phyloP scores from a whole-genome alignment of 2,113 vertebrate genomes.

The Gallinago jamesoni region DNA sequence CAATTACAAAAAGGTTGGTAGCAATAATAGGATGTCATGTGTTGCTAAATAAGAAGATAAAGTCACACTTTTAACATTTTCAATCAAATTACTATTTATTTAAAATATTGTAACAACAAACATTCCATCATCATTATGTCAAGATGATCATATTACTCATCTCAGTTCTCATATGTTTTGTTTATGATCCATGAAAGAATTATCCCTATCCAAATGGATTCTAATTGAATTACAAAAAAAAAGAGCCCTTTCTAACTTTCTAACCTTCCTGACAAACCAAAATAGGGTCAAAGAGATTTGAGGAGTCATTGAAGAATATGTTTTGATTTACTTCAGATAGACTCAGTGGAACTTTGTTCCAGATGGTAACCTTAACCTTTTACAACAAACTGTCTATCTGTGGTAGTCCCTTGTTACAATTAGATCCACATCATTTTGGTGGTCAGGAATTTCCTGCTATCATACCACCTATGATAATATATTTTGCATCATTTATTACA shows the following conservation, averaged over 20 bases:
- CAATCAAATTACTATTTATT: neutral
- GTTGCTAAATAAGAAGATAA: neutral
- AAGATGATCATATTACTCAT: neutral
- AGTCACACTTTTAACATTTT: neutral
- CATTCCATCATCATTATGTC: slow-evolving; percentile 1
- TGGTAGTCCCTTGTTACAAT: neutral
- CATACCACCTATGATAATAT: neutral
- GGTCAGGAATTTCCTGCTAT: slow-evolving; percentile 31
- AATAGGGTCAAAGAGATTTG: slow-evolving; percentile 41
- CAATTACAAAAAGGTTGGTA: neutral
- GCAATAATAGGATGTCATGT: neutral
- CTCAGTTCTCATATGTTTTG: neutral
- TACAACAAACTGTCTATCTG: slow-evolving; percentile 22
- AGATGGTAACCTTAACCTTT: slow-evolving; percentile 50
- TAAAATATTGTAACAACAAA: slow-evolving; percentile 4
- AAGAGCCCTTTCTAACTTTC: slow-evolving; percentile 19
- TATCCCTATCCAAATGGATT: slow-evolving; percentile 2
- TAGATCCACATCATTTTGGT: slow-evolving; percentile 13
- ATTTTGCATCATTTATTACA: neutral
- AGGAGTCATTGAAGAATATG: slow-evolving; percentile 19
- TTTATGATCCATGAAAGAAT: slow-evolving; percentile 35
- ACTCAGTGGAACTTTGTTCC: slow-evolving; percentile 13
- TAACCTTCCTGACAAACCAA: slow-evolving; percentile 41
- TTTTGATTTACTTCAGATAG: slow-evolving; percentile 51
- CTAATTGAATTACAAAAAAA: slow-evolving; percentile 59